phyloP scores from a whole-genome alignment of 2,797 vertebrate genomes.

The Characodon lateralis region DNA sequence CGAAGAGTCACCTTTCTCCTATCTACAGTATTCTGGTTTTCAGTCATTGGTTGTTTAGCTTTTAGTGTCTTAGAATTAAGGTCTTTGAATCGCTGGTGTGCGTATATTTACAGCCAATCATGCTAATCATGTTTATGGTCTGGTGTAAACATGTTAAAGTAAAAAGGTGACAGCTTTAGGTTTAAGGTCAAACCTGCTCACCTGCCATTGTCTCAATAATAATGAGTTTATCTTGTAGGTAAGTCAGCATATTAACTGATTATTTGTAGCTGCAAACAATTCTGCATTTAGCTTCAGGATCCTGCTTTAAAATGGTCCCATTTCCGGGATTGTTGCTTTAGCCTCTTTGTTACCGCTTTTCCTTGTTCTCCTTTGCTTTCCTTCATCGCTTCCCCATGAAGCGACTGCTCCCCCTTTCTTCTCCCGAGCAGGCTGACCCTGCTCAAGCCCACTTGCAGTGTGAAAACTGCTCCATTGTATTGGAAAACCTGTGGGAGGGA shows the following conservation, averaged over 20 bases:
- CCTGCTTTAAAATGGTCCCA: conserved; percentile 6
- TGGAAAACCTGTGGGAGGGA: conserved; percentile 73
- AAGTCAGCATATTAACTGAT: not conserved
- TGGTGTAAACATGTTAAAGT: not conserved
- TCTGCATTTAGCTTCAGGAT: not conserved
- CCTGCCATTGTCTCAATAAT: not conserved
- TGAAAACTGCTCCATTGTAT: conserved; percentile 78
- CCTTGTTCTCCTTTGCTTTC: conserved; percentile 64
- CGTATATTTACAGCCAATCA: too few species aligned
- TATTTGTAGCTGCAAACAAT: conserved; percentile 22
- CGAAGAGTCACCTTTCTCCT: conserved; percentile 26
- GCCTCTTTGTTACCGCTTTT: conserved; percentile 52
- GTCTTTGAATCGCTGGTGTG: too few species aligned
- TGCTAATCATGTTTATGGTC: too few species aligned
- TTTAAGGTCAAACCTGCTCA: not conserved
- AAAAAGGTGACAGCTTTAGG: not conserved
- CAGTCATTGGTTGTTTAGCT: too few species aligned
- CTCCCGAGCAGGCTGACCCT: conserved; percentile 53
- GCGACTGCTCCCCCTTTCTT: conserved; percentile 36
- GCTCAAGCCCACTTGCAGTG: conserved; percentile 63
- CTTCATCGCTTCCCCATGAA: conserved; percentile 27
- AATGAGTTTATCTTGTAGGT: not conserved
- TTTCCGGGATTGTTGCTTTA: conserved; percentile 37
- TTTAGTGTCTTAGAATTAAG: too few species aligned
- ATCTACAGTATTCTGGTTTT: not conserved